Base-by-base conservation (phyloP, 2,888 invertebrate genomes). In the Unio pictorum region DNA sequence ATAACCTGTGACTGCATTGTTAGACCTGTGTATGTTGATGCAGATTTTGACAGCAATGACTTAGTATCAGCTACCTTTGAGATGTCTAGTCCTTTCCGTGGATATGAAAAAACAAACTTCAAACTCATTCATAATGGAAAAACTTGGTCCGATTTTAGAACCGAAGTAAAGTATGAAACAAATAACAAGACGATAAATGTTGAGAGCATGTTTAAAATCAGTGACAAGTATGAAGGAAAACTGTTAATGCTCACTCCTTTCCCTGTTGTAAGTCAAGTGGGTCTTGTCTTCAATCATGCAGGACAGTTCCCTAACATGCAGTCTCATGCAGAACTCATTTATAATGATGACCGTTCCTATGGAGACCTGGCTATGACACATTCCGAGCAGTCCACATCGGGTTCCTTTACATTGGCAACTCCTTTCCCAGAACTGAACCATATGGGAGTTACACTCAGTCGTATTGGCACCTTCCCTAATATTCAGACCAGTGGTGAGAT, bases 51-150 rank as follows among this genome's bases (percentile, higher is more conserved):
- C 8, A 70, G 69, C 18, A 75, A 64, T 54, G 60, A 75, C 65
- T 71, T 64, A 15, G 64, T 77, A 45, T 30, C 26, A 54, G 66
- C 72, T 4, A 73, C 69, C 17, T 74, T 80, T 66, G 64, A 66
- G 5, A 74, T 82, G 75, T 67, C 74, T 26, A 80, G 76, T 57
- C 81, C 80, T 30, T 75, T 80, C 57, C 66, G 73, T 68, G 82
- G 80, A 20, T 81, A 77, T 68, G 78, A 79, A 68, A 73, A 75
- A 23, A 71, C 76, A 68, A 74, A 72, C 20, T 74, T 82, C 54
- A 69, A 61, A 11, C 11, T 45, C 15, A 45, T 11, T 45, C 80
- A 80, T 62, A 54, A 68, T 62, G 79, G 79, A 26, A 67, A 68
- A n/a, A 26, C 61, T 30, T 57, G 73, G 59, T 69, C 73, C 54